Evolutionary conservation across 2,113 vertebrate species (phyloP).

Genomic region (Lutjanus erythropterus): DNA sequence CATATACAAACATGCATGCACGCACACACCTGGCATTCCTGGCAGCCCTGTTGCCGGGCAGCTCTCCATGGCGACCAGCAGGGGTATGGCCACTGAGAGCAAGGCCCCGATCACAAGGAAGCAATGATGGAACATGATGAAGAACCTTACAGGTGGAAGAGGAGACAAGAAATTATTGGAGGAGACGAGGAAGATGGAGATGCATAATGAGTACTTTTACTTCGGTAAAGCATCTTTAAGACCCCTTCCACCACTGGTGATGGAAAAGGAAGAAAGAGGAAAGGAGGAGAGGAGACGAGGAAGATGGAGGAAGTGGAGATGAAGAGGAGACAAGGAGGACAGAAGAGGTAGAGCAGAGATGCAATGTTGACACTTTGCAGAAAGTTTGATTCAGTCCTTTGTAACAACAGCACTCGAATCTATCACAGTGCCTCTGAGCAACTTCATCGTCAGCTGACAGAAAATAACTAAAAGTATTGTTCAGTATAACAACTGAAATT

Average conservation of each 20-base stretch:
- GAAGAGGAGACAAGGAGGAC: not conserved
- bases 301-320: not conserved
- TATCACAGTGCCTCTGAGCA: not conserved
- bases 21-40: slow-evolving; percentile 64
- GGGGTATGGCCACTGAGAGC: slow-evolving; percentile 5
- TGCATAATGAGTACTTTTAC: too few relatives aligned
- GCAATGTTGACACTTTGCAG: not conserved
- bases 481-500: not conserved
- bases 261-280: not conserved
- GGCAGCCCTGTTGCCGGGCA: slow-evolving; percentile 56
- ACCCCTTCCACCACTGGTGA: not conserved
- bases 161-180: not conserved
- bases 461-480: not conserved
- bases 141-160: not conserved
- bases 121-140: slow-evolving; percentile 40
- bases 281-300: not conserved
- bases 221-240: too few relatives aligned
- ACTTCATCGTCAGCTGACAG: not conserved
- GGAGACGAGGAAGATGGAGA: not conserved
- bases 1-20: not conserved
- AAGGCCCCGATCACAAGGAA: slow-evolving; percentile 8
- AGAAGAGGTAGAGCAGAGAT: not conserved
- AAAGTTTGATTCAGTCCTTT: not conserved
- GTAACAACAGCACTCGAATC: not conserved
- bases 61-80: slow-evolving; percentile 39